Conservation (phyloP, 2,888 invertebrate genomes). For the Mystacides longicornis region DNA sequence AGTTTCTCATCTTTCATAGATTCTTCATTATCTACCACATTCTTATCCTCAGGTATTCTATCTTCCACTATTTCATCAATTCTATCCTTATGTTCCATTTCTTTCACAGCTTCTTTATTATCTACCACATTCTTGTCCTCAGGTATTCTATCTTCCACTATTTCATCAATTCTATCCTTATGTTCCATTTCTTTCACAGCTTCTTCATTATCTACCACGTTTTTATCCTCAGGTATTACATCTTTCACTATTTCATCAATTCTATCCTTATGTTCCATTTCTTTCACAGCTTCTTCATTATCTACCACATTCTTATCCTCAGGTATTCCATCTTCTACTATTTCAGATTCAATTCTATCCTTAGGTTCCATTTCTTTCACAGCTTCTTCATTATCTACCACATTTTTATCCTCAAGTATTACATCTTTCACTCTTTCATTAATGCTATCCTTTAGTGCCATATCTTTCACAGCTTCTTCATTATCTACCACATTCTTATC, state of each 20-base stretch:
- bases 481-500: constrained; percentile 28
- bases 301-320: background rate
- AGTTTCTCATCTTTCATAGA: background rate
- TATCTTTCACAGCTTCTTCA: background rate
- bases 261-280: background rate
- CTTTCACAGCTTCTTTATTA: background rate
- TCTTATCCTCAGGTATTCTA: background rate
- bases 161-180: background rate
- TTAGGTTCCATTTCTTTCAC: background rate
- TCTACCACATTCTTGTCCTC: background rate
- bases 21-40: background rate
- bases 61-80: background rate
- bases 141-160: background rate
- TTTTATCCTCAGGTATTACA: background rate
- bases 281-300: constrained; percentile 27
- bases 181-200: background rate
- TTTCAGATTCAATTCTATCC: background rate
- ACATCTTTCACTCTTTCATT: background rate
- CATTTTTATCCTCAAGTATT: background rate
- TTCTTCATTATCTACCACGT: background rate
- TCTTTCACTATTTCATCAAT: background rate
- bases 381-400: background rate
- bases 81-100: background rate
- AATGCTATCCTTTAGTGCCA: background rate
- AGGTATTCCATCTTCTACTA: background rate